Conservation (phyloP, 2,797 vertebrate species). For the Meriones psammophilus region DNA sequence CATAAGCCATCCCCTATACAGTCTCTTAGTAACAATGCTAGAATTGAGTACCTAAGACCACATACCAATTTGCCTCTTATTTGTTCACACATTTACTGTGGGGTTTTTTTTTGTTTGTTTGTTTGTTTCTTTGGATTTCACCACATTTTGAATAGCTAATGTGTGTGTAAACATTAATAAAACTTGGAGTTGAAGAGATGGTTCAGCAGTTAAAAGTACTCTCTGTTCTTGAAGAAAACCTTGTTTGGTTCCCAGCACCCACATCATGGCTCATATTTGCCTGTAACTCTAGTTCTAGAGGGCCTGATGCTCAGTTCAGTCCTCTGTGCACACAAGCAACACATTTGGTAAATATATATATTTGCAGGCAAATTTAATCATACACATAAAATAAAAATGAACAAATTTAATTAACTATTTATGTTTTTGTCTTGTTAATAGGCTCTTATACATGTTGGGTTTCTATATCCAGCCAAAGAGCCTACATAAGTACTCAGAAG, state of each 20-base stretch:
- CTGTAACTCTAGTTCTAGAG: neutral
- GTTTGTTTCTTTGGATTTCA: neutral
- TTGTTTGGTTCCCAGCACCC: neutral
- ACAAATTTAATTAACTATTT: neutral
- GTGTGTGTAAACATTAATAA: neutral
- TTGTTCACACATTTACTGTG: neutral
- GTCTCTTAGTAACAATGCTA: neutral
- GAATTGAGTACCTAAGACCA: neutral
- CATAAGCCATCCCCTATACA: neutral
- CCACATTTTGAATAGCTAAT: neutral
- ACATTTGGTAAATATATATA: neutral
- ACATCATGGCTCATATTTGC: neutral
- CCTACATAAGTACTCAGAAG: neutral
- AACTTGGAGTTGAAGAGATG: neutral
- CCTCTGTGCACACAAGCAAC: neutral
- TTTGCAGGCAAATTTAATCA: too few relatives aligned
- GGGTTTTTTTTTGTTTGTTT: too few relatives aligned
- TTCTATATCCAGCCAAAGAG: neutral
- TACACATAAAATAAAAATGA: neutral
- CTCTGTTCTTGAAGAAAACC: neutral
- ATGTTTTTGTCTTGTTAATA: neutral
- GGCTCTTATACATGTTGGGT: neutral
- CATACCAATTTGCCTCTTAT: neutral
- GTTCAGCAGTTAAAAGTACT: neutral
- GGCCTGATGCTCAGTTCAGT: too few relatives aligned